Evolutionary conservation across 23 tunicate genomes (phyloP), one percentile per base, ranked within the genome.

Genomic region (Halocynthia aurantium): DNA sequence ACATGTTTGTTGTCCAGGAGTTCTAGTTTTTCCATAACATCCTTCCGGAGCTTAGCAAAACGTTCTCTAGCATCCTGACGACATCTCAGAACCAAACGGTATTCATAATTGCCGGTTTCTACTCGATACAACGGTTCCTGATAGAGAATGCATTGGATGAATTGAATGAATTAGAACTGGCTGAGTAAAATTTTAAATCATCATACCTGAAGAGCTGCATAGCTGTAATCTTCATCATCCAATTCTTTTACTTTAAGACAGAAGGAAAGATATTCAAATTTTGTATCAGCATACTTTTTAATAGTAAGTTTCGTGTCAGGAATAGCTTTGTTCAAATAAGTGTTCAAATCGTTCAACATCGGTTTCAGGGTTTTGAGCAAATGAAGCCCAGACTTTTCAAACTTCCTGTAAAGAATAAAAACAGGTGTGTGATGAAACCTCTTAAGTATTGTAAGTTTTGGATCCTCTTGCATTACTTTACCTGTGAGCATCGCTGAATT

Each of bases 101-200:
- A 94, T 67, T 94, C 99, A 55, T 94, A 94, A 94, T 94, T 94
- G 18, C 99, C 99, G 56, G 99, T 94, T 88, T 94, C 99, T 62
- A 94, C 99, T 40, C 99, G 77, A 77, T 94, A 94, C 21, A 94
- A 75, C 5, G 99, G 99, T 72, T 94, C 99, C 13, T 31, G 44
- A 31, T 31, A 31, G 44, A 1, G 44, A 31, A 31, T 31, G 44
- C 44, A 31, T 31, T 2, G 44, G 2, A 31, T 31, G 44, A 31
- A 31, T 31, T 31, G 44, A 1, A 31, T 31, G 2, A 1, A 1
- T 31, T 31, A 1, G 2, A 31, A 31, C 44, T 31, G 44, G 44
- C 2, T 31, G 1, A 2, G 44, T 31, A 31, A 31, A 31, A 31
- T 31, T 31, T 31, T 31, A 31, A 31, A 31, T 31, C 44, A 31